phyloP scores from a whole-genome alignment of 2,113 vertebrate species.

The Herpailurus yagouaroundi region DNA sequence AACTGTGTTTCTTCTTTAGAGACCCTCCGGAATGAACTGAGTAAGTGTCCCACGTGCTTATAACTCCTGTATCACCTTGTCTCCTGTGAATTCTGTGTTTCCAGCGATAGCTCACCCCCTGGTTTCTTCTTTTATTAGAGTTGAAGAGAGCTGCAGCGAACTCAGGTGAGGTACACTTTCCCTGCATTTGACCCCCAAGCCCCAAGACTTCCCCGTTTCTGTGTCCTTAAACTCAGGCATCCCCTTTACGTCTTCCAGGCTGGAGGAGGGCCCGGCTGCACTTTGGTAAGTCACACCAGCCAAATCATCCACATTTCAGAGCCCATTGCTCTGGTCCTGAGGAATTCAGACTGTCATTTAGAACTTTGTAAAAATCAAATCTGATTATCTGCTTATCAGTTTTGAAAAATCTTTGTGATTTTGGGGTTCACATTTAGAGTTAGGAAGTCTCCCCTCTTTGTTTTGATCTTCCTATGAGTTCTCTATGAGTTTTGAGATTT shows the following conservation, averaged over 20 bases:
- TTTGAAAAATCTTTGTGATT: not conserved
- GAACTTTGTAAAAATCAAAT: not conserved
- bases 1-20: slow-evolving; percentile 71
- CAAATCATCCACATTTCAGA: not conserved
- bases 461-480: not conserved
- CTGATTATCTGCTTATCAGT: not conserved
- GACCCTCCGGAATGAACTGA: slow-evolving; percentile 76
- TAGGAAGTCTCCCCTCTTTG: not conserved
- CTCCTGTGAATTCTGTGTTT: not conserved
- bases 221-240: not conserved
- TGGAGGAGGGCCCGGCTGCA: slow-evolving; percentile 78
- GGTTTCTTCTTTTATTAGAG: slow-evolving; percentile 59
- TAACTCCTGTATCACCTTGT: not conserved
- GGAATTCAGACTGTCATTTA: not conserved
- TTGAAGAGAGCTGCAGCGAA: slow-evolving; percentile 77
- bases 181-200: accelerated
- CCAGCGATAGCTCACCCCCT: not conserved
- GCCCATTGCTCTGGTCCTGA: not conserved
- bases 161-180: slow-evolving; percentile 64
- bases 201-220: not conserved
- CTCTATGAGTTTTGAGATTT: not conserved
- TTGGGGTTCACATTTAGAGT: not conserved
- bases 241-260: slow-evolving; percentile 56
- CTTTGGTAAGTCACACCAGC: slow-evolving; percentile 61
- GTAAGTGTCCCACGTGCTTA: slow-evolving; percentile 68